A percentile compares a stretch with the other conserved stretches of the same genome.
Conservation (phyloP, 2,888 invertebrate species). For the Morpho achilles region DNA sequence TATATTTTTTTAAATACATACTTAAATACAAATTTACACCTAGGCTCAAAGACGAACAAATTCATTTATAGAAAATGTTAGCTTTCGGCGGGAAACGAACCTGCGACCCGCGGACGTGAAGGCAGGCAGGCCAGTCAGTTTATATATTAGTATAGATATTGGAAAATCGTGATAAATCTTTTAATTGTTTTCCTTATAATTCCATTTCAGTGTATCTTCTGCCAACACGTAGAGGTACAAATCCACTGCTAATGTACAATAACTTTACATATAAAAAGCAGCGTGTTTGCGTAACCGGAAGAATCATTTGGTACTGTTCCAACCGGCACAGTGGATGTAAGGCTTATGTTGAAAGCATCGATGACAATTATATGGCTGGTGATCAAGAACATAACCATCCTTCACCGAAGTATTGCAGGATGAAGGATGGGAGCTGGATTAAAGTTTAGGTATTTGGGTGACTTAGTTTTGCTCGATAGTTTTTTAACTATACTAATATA, state of each 20-base stretch:
- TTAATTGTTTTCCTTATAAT: too few relatives aligned
- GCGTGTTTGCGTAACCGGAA: conserved; percentile 18
- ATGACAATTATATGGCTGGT: conserved; percentile 14
- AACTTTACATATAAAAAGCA: conserved; percentile 28
- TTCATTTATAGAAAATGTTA: too few relatives aligned
- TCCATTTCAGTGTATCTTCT: conserved; percentile 22
- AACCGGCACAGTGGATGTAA: conserved; percentile 26
- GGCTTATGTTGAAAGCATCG: conserved; percentile 21
- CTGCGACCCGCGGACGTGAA: too few relatives aligned
- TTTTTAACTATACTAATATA: too few relatives aligned
- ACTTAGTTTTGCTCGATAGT: too few relatives aligned
- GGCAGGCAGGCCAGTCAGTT: too few relatives aligned
- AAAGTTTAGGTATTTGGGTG: conserved; percentile 23
- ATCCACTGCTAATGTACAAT: conserved; percentile 28
- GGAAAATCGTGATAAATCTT: too few relatives aligned
- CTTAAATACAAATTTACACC: too few relatives aligned
- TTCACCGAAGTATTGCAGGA: conserved; percentile 30
- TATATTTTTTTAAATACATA: too few relatives aligned
- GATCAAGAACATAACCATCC: conserved; percentile 38
- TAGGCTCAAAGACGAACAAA: too few relatives aligned
- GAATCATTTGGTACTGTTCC: conserved; percentile 30
- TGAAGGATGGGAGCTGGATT: conserved; percentile 31
- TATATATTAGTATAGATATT: too few relatives aligned
- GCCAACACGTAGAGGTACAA: conserved; percentile 22
- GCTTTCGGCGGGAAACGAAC: too few relatives aligned